phyloP scores from a whole-genome alignment of 2,888 invertebrate species.

The Craniophora ligustri region DNA sequence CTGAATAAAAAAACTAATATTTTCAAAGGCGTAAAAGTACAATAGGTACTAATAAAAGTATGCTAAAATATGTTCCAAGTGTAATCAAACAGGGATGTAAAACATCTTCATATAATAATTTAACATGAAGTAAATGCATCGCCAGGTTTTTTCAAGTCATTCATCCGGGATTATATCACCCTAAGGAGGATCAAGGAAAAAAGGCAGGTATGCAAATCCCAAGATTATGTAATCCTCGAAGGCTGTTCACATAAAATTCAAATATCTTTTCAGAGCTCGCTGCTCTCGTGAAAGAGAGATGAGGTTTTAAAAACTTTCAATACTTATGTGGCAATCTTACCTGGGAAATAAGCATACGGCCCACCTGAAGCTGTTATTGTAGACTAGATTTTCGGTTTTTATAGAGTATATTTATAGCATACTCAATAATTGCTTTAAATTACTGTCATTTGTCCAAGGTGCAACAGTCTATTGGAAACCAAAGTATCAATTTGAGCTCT shows the following conservation, averaged over 20 bases:
- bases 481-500: constrained; percentile 14
- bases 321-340: constrained; percentile 29
- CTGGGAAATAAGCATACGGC: too few species aligned
- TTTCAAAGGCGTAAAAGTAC: too few species aligned
- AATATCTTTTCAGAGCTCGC: constrained; percentile 27
- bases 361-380: too few species aligned
- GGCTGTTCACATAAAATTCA: constrained; percentile 39
- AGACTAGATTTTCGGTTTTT: too few species aligned
- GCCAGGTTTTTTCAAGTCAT: too few species aligned
- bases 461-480: not conserved
- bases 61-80: not conserved
- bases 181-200: not conserved
- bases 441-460: too few species aligned
- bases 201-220: not conserved
- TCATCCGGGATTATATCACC: not conserved
- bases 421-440: not conserved
- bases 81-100: not conserved
- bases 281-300: constrained; percentile 36
- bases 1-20: too few species aligned
- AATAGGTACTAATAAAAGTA: too few species aligned
- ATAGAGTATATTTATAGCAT: too few species aligned
- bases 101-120: not conserved
- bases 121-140: too few species aligned
- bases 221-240: constrained; percentile 25
- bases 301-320: constrained; percentile 22